A percentile compares a stretch with the other conserved stretches of the same genome.
phyloP scores from a whole-genome alignment of 2,797 vertebrate genomes.

The Margarornis squamiger region DNA sequence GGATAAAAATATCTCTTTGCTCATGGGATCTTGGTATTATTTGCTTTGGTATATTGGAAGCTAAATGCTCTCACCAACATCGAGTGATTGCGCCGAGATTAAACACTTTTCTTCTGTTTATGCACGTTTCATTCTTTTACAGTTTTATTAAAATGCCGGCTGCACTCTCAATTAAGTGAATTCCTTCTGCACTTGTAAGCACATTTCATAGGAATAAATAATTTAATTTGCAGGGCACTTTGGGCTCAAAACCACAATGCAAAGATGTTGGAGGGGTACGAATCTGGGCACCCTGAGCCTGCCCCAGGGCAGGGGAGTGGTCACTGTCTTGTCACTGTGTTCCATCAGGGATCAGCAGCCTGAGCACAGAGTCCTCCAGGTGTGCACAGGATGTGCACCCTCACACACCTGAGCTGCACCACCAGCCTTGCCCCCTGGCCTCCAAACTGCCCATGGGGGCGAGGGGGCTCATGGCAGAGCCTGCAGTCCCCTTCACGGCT shows the following conservation, averaged over 20 bases:
- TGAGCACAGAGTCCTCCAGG: fast-evolving
- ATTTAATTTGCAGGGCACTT: neutral
- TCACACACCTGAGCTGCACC: neutral
- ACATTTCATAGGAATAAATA: constrained; percentile 17
- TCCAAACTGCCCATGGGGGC: fast-evolving
- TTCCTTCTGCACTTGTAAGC: constrained; percentile 21
- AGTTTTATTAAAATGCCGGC: constrained; percentile 43
- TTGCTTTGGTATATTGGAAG: constrained; percentile 47
- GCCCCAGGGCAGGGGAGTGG: fast-evolving
- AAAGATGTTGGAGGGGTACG: neutral
- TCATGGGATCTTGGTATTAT: constrained; percentile 30
- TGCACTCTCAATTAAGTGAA: constrained; percentile 41
- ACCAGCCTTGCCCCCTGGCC: neutral
- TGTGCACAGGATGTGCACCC: no score
- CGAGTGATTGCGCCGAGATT: constrained; percentile 11
- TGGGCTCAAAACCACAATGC: neutral
- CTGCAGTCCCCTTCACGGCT: fast-evolving
- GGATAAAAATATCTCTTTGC: constrained; percentile 48
- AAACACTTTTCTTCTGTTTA: constrained; percentile 26
- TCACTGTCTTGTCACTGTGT: neutral
- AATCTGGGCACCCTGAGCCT: neutral
- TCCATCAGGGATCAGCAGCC: fast-evolving
- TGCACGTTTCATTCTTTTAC: constrained; percentile 31
- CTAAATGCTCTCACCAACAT: constrained; percentile 7
- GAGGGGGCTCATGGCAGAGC: fast-evolving